Percentiles rank a stretch among this genome's conserved stretches.
These are phyloP conservation scores for Resseliella maxima DNA, from an alignment of 2,888 invertebrate genomes.

Conservation along the genomic window DNA sequence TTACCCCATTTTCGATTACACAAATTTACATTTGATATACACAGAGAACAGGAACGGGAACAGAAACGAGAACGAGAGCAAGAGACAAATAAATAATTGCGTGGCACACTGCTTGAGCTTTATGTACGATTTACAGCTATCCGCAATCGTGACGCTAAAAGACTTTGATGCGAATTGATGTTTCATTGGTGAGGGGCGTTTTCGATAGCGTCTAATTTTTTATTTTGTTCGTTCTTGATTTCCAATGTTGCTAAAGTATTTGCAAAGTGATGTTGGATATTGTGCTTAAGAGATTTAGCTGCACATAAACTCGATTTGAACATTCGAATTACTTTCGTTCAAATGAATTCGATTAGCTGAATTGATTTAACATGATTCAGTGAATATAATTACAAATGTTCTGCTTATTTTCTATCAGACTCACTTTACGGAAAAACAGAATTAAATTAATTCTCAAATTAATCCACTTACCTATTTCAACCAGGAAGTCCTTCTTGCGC, in stretches of 20 bases:
- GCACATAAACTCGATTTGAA: background rate
- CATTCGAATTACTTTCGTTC: background rate
- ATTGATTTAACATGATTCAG: background rate
- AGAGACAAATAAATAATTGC: slow-evolving; percentile 14
- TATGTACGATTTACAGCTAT: background rate
- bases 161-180: background rate
- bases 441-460: background rate
- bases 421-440: background rate
- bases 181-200: background rate
- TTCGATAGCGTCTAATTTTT: background rate
- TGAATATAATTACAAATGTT: background rate
- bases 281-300: too few species aligned
- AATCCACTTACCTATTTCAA: background rate
- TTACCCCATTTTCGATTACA: slow-evolving; percentile 29
- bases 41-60: too few species aligned
- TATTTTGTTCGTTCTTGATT: background rate
- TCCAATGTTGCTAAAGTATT: too few species aligned
- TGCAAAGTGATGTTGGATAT: too few species aligned
- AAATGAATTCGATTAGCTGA: background rate
- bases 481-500: too few species aligned
- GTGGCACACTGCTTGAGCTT: background rate
- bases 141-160: background rate
- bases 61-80: too few species aligned
- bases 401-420: background rate
- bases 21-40: slow-evolving; percentile 9